Percentiles rank a stretch among this genome's conserved stretches.
phyloP scores from a whole-genome alignment of 2,113 vertebrate species.

The Silurus asotus region DNA sequence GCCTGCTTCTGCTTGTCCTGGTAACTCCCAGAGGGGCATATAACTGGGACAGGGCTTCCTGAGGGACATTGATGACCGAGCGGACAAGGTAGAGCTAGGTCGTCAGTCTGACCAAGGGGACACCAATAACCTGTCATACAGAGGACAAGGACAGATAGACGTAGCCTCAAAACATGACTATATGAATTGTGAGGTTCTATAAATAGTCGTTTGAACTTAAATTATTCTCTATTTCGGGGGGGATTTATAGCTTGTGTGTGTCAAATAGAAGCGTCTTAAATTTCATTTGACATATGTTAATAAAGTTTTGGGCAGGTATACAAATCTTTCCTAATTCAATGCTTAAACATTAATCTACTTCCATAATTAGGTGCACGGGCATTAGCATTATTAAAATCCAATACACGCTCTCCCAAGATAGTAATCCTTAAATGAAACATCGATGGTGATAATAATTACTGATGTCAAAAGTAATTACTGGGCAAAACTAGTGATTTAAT shows the following conservation, averaged over 20 bases:
- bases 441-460: slow-evolving; percentile 16
- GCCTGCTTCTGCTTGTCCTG: slow-evolving; percentile 71
- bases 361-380: slow-evolving; percentile 17
- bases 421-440: slow-evolving; percentile 10
- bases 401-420: neutral
- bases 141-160: slow-evolving; percentile 29
- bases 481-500: neutral
- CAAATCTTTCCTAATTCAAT: neutral
- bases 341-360: neutral
- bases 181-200: neutral
- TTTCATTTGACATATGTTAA: neutral
- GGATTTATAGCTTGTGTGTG: neutral
- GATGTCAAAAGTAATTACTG: slow-evolving; percentile 22
- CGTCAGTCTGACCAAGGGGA: slow-evolving; percentile 68
- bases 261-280: neutral
- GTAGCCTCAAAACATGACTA: neutral
- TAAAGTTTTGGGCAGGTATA: neutral
- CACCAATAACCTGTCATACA: slow-evolving; percentile 75
- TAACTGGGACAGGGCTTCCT: slow-evolving; percentile 69
- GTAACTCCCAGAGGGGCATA: slow-evolving; percentile 73
- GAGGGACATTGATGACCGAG: slow-evolving; percentile 72
- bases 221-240: neutral
- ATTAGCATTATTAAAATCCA: slow-evolving; percentile 30
- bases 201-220: neutral
- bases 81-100: slow-evolving; percentile 70